Percentiles rank a stretch among this genome's conserved stretches.
Evolutionary conservation across 2,888 invertebrate genomes (phyloP).

Genomic region (Eristalis arbustorum): DNA sequence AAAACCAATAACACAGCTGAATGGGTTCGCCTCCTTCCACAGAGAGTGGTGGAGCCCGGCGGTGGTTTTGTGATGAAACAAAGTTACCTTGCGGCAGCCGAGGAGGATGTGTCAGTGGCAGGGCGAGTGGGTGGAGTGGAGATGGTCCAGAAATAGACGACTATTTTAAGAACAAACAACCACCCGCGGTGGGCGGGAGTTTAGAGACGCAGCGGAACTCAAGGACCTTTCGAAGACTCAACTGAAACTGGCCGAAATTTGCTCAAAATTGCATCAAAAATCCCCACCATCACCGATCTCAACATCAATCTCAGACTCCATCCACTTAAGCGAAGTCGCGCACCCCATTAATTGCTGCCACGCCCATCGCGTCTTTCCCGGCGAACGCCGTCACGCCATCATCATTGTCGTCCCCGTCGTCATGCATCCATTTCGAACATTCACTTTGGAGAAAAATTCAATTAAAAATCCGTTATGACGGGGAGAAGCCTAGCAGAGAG

Average conservation of each 20-base stretch:
- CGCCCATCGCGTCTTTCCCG: neutral
- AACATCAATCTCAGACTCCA: neutral
- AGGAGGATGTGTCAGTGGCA: neutral
- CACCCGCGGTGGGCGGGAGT: neutral
- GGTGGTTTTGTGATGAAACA: conserved; percentile 39
- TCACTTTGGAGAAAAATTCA: conserved; percentile 11
- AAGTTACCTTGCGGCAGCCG: conserved; percentile 27
- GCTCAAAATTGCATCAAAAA: neutral
- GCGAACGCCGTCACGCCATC: neutral
- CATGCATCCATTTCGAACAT: neutral
- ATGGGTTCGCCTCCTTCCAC: conserved; percentile 37
- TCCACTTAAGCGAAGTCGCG: neutral
- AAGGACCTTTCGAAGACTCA: neutral
- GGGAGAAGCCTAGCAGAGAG: neutral
- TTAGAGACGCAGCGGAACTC: too few relatives aligned
- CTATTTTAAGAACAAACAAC: conserved; percentile 24
- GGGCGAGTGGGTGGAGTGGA: neutral
- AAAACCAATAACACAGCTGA: conserved; percentile 68
- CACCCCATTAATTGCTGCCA: neutral
- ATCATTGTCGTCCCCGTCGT: neutral
- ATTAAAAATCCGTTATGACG: conserved; percentile 21
- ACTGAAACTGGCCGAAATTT: neutral
- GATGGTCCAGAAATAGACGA: conserved; percentile 42
- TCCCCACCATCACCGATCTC: too few relatives aligned
- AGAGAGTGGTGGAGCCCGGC: conserved; percentile 16